phyloP scores from a whole-genome alignment of 1,140 invertebrate genomes.

The Drosophila obscura region DNA sequence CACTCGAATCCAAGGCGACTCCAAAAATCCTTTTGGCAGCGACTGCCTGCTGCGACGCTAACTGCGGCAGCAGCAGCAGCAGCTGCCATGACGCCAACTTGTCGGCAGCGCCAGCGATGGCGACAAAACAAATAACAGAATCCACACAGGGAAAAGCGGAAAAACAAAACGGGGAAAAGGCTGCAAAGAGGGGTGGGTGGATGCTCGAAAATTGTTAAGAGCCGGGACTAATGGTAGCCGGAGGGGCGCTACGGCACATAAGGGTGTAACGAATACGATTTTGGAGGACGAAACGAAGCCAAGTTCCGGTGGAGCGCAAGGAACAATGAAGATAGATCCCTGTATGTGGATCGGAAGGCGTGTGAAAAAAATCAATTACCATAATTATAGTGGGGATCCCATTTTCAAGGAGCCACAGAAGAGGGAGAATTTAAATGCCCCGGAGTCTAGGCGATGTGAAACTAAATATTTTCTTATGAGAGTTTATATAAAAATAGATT shows the following conservation, averaged over 20 bases:
- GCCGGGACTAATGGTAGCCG: slow-evolving; percentile 28
- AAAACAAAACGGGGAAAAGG: slow-evolving; percentile 49
- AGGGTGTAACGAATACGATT: neutral
- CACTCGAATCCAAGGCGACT: slow-evolving; percentile 37
- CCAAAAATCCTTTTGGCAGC: slow-evolving; percentile 68
- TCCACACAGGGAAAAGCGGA: slow-evolving; percentile 38
- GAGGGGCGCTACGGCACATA: slow-evolving; percentile 41
- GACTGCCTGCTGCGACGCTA: slow-evolving; percentile 31
- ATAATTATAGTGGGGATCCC: slow-evolving; percentile 5
- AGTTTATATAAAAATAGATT: no score
- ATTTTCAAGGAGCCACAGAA: neutral
- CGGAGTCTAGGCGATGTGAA: no score
- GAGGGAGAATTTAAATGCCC: no score
- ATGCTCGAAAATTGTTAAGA: slow-evolving; percentile 24
- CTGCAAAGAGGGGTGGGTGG: slow-evolving; percentile 1
- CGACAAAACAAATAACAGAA: slow-evolving; percentile 80
- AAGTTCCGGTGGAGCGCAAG: neutral
- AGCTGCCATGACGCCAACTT: slow-evolving; percentile 34
- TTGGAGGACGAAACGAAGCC: neutral
- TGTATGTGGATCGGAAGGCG: neutral
- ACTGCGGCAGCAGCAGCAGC: slow-evolving; percentile 26
- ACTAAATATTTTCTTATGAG: no score
- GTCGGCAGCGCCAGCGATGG: slow-evolving; percentile 43
- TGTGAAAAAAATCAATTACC: slow-evolving; percentile 27
- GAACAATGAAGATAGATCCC: neutral